Evolutionary conservation across 1,140 invertebrate species (phyloP), one percentile per base, ranked within the genome.

Genomic region (Drosophila baimaii): DNA sequence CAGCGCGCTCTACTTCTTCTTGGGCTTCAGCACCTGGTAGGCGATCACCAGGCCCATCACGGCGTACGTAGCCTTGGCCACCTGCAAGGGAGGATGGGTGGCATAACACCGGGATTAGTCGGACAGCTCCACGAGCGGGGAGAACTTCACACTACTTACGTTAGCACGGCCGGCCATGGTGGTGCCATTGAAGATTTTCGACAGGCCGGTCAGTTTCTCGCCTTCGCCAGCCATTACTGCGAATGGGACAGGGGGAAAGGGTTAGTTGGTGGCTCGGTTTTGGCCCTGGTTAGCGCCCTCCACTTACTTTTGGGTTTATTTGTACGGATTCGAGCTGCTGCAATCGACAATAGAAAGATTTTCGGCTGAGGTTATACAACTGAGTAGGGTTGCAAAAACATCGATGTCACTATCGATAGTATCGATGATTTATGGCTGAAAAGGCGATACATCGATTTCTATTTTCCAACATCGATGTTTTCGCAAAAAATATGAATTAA

Each of bases 151-250:
- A 33, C 21, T 35, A 94, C 95, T 93, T 94, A 96, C 94, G 92
- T 95, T 94, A 78, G 95, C 93, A 93, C 95, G 92, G 83, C 95
- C 94, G 91, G 90, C 91, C 91, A 95, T 93, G 35, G 94, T 95
- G 41, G 92, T 73, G 76, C 93, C 94, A 93, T 95, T 95, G 90
- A 94, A 96, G 93, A 93, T 94, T 93, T 93, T 94, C 79, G 92
- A 93, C 90, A 94, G 81, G 70, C 93, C 95, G 82, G 93, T 93
- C 74, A 94, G 93, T 92, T 94, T 94, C 88, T 90, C 94, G 85
- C 93, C 92, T 84, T 95, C 95, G 81, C 95, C 95, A 77, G 95
- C 95, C 94, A 96, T 96, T 79, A 19, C 93, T 80, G 44, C 3
- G 13, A 9, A 35, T 49, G 31, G 1, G 2, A 5, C 5, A 23